A percentile compares a stretch with the other conserved stretches of the same genome.
Conservation (phyloP, 1,140 invertebrate species). For the Procambarus virginalis region DNA sequence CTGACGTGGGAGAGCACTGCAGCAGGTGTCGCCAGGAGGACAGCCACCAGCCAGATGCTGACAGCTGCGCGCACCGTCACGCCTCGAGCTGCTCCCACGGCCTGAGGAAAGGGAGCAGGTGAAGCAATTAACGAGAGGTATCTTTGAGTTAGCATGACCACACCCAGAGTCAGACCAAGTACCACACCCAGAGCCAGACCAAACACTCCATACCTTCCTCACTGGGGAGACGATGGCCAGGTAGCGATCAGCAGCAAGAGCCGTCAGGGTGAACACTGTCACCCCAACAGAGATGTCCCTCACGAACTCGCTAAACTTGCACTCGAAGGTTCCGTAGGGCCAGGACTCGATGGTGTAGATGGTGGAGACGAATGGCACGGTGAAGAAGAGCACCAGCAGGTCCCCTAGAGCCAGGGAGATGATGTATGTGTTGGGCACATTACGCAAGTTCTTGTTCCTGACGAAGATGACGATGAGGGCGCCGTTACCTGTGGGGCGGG, state of each 20-base stretch:
- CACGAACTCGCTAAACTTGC: constrained; percentile 39
- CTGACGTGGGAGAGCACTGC: constrained; percentile 37
- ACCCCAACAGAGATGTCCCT: constrained; percentile 30
- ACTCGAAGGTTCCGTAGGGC: constrained; percentile 32
- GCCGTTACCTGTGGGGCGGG: constrained; percentile 6
- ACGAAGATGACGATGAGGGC: constrained; percentile 24
- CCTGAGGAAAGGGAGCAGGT: not conserved
- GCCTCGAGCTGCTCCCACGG: constrained; percentile 22
- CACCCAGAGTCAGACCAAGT: no score
- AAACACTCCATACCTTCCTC: constrained; percentile 10
- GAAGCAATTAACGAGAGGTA: no score
- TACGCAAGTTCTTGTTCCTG: constrained; percentile 9
- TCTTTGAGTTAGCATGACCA: no score
- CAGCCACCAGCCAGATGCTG: constrained; percentile 46
- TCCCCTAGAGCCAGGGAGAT: constrained; percentile 28
- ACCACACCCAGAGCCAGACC: not conserved
- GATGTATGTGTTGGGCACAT: constrained; percentile 32
- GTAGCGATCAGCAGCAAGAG: constrained; percentile 33
- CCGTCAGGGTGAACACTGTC: constrained; percentile 27
- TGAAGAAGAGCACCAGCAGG: constrained; percentile 39
- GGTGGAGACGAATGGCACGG: constrained; percentile 36
- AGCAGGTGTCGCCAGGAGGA: constrained; percentile 38
- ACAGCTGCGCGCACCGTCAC: constrained; percentile 20
- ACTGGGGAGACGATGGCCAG: constrained; percentile 29
- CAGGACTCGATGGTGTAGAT: constrained; percentile 38